phyloP scores from a whole-genome alignment of 2,797 vertebrate species.

The Uromys caudimaculatus region DNA sequence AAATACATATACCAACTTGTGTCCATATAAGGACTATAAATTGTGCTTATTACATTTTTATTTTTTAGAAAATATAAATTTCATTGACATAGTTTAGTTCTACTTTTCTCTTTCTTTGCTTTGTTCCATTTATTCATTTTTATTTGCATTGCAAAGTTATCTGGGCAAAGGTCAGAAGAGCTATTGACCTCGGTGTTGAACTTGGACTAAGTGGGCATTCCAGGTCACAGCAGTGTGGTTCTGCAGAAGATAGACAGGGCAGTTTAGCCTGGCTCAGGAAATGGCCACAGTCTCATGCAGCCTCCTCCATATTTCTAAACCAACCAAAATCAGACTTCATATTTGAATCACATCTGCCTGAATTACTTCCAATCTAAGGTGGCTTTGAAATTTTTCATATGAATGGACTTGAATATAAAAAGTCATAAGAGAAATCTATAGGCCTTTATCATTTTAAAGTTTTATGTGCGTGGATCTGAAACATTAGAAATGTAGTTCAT shows the following conservation, averaged over 20 bases:
- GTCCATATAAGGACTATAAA: neutral
- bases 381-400: constrained; percentile 81
- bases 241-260: neutral
- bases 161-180: neutral
- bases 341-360: constrained; percentile 59
- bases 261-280: neutral
- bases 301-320: constrained; percentile 60
- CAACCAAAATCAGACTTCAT: constrained; percentile 70
- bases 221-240: neutral
- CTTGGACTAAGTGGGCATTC: neutral
- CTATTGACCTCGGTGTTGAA: neutral
- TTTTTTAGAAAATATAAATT: constrained; percentile 35
- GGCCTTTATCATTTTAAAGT: constrained; percentile 78
- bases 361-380: constrained; percentile 78
- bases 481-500: constrained; percentile 66
- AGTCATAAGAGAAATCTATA: constrained; percentile 79
- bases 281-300: neutral
- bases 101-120: neutral
- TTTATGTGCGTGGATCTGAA: constrained; percentile 68
- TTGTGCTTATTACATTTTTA: neutral
- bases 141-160: neutral
- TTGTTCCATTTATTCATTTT: neutral
- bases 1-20: neutral
- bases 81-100: neutral
- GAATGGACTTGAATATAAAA: constrained; percentile 79